Evolutionary conservation across 2,888 invertebrate species (phyloP), one percentile per base, ranked within the genome.

Genomic region (Adelognathus sp.): DNA sequence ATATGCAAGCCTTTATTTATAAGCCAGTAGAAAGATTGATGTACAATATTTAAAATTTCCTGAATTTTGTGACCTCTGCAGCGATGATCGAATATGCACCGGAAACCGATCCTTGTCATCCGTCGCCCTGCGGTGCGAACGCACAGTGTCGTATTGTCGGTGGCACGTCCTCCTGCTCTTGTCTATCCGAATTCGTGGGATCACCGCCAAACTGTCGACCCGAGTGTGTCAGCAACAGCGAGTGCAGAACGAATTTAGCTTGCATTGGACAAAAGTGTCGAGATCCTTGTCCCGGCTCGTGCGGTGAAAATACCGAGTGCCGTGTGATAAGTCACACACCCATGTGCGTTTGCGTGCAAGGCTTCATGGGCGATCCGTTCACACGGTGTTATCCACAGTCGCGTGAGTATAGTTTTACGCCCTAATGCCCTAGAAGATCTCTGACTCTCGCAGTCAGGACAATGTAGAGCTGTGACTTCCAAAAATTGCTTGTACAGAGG

Each of bases 281-380:
- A 81, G 95, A 97, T 89, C 97, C 97, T 14, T 97, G 97, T 87
- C 93, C 94, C 4, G 96, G 96, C 52, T 94, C 96, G 29, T 96
- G 97, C 87, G 97, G 97, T 11, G 87, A 94, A 18, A 93, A 94
- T 82, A 95, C 97, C 1, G 92, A 94, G 52, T 97, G 97, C 86
- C 93, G 94, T 87, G 96, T 96, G 5, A 93, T 96, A 14, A 96
- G 96, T 89, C 95, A 97, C 89, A 94, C 94, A 56, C 96, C 97
- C 0, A 93, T 95, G 73, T 97, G 97, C 88, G 93, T 93, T 41
- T 95, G 95, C 82, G 89, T 92, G 16, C 87, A 91, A n/a, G 93
- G 93, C 58, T 93, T 92, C 81, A 88, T 92, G 39, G 95, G 95
- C 2, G 93, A 94, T 91, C 94, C 94, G 11, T 94, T 94, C 86